Base-by-base conservation (phyloP, 2,888 invertebrate species). In the Geotrupes spiniger region DNA sequence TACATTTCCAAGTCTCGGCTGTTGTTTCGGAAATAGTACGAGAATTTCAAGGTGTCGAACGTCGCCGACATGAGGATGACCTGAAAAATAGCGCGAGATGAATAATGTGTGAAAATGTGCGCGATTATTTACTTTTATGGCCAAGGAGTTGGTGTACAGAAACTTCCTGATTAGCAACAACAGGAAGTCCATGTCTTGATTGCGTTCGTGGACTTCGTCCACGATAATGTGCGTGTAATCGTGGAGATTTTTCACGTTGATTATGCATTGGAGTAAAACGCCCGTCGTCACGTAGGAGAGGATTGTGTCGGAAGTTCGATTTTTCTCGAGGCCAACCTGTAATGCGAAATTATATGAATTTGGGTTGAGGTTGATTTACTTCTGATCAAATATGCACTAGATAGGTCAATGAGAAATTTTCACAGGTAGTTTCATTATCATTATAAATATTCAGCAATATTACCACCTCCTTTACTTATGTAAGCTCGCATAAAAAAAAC, bases 51-150 rank as follows among this genome's bases (percentile, higher is more conserved):
- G 0, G 85, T 79, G 63, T 93, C 83, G 60, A 95, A 85, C 1
- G 97, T 96, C 0, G 97, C 97, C 0, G 95, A 96, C 96, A 97
- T 97, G 2, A 97, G 76, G 41, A 97, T 79, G 0, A 90, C 71
- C 80, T 81, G 63, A n/a, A 31, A 72, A 62, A 54, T 64, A 4
- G 75, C 10, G n/a, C 2, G n/a, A 29, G 3, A 29, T 4, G 4
- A 29, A 12, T 2, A 14, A 8, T n/a, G 2, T 14, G 14, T 33
- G 15, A 15, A 14, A 14, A 33, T 6, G 9, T 6, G 33, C n/a
- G 29, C 8, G 5, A 27, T 15, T 14, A 46, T 53, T 57, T 63
- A 80, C 77, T 73, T 85, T 88, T 0, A 84, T 83, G 49, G 76
- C 71, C 0, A 76, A 72, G 0, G 85, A 85, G 65, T 83, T 84